Evolutionary conservation across 2,113 vertebrate species (phyloP).

Genomic region (Pantherophis guttatus): DNA sequence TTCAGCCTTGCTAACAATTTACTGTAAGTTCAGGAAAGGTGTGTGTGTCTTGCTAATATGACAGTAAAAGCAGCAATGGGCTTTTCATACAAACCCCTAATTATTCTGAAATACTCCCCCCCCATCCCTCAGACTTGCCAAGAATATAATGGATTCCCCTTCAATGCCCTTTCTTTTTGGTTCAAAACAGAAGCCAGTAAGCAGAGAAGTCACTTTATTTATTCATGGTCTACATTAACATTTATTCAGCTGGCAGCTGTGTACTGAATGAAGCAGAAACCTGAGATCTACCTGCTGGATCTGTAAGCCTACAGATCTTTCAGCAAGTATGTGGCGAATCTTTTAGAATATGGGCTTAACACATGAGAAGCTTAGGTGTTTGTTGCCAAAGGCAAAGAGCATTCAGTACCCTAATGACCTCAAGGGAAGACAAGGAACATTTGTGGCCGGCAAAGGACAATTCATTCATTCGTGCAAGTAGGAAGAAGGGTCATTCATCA

Average conservation of each 20-base stretch:
- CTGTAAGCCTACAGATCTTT: rapidly evolving
- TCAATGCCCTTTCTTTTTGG: constrained; percentile 21
- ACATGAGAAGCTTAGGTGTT: not conserved
- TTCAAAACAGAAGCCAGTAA: constrained; percentile 42
- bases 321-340: not conserved
- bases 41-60: not conserved
- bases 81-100: not conserved
- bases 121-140: not conserved
- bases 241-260: constrained; percentile 51
- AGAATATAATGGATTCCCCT: constrained; percentile 10
- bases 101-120: constrained; percentile 19
- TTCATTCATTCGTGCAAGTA: constrained; percentile 12
- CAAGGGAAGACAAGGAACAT: not conserved
- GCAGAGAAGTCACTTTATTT: constrained; percentile 61
- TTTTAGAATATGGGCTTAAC: constrained; percentile 45
- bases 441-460: not conserved
- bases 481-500: constrained; percentile 24
- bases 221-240: constrained; percentile 67
- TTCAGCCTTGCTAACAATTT: not conserved
- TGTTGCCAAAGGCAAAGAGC: not conserved
- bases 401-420: not conserved
- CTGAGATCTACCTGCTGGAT: constrained; percentile 47
- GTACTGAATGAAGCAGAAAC: constrained; percentile 45
- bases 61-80: not conserved
- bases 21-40: not conserved